Evolutionary conservation across 2,113 vertebrate species (phyloP).

Genomic region (Apteryx mantelli): DNA sequence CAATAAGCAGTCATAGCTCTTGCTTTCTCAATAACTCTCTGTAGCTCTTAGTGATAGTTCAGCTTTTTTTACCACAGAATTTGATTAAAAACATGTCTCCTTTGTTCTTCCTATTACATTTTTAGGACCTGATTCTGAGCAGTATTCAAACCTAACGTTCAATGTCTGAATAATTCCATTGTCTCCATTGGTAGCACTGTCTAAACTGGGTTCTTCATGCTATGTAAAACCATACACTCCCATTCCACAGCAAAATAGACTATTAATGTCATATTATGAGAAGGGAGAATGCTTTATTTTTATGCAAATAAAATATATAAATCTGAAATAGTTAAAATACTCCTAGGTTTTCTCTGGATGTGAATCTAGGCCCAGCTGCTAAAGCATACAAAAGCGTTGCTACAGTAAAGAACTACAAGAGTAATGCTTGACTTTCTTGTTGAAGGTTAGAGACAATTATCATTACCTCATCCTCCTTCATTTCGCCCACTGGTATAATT

Average conservation of each 20-base stretch:
- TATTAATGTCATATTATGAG: neutral
- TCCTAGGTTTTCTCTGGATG: neutral
- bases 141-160: neutral
- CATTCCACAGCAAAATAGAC: neutral
- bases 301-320: neutral
- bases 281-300: neutral
- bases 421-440: neutral
- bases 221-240: neutral
- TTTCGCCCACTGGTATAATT: neutral
- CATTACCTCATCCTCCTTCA: neutral
- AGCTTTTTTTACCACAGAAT: neutral
- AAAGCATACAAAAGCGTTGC: neutral
- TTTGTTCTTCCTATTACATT: neutral
- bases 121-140: neutral
- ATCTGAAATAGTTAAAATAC: neutral
- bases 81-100: neutral
- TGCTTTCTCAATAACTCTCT: neutral
- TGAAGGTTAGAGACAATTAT: neutral
- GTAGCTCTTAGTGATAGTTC: neutral
- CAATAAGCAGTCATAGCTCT: neutral
- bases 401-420: neutral
- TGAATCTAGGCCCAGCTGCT: neutral
- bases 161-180: neutral
- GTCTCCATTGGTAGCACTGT: neutral
- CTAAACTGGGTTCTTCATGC: neutral